Base-by-base conservation (phyloP, 2,888 invertebrate genomes). In the Sisyra terminalis region DNA sequence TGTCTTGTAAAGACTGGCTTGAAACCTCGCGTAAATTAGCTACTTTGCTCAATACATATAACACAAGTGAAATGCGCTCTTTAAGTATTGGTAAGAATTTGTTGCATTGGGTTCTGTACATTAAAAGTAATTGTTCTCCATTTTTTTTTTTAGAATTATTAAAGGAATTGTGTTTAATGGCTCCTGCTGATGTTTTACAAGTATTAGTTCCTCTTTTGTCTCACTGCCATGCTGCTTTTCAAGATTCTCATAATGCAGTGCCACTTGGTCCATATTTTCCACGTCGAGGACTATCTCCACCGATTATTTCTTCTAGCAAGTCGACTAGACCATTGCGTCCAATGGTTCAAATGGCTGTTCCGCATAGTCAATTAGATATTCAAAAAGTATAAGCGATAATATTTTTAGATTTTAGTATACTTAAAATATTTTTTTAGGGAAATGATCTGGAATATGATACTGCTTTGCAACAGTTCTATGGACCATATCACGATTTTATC, bases 401-500 rank as follows among this genome's bases (percentile, higher is more conserved):
- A 5, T 24, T 7, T 24, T 24, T 7, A 24, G 24, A 24, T 24
- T n/a, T 24, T 24, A 24, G 24, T 24, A 5, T 40, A 7, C 31
- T 40, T 45, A 10, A 43, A 3, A 46, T 43, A 46, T 38, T 42
- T 48, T 44, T 57, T 10, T 55, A 79, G 65, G 83, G 84, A 16
- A 67, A 76, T 10, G 85, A 87, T 64, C 74, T 75, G 6, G 79
- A 78, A 35, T 87, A 85, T 54, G 86, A 87, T 57, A 69, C 70
- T 42, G 78, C 78, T 6, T 63, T 87, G 42, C 70, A 75, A 40
- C 79, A 79, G 48, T 86, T 84, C 59, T 90, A 85, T 63, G 64
- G 76, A 18, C 90, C 90, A 0, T 93, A 93, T 60, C 92, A 93
- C 59, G 80, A 80, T 55, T 80, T 93, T 48, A 78, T 93, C 43